Base-by-base conservation (phyloP, 2,888 invertebrate species). In the Epirrhoe alternata region DNA sequence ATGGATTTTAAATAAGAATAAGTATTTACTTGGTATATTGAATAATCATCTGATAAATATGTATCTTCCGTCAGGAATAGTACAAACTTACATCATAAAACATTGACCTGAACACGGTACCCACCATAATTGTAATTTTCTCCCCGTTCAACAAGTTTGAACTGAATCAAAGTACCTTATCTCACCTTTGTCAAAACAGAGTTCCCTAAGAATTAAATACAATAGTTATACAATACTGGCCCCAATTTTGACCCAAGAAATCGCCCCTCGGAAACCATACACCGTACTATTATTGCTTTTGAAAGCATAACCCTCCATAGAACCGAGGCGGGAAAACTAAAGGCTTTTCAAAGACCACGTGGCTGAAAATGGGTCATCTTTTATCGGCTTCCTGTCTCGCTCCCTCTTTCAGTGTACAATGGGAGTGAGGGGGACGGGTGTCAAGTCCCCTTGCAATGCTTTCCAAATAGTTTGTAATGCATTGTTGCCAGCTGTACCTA, bases 281-380 rank as follows among this genome's bases (percentile, higher is more conserved):
- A 67, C 62, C 55, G 12, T 61, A 17, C 59, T 30, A 67, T 63
- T 61, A 52, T 42, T 16, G 14, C 51, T 30, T 54, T 66, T 58
- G 53, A 50, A 58, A 63, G 16, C 55, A 57, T 51, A 66, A 35
- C 59, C 52, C 33, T 42, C 61, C 35, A 59, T 51, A 10, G 30
- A 35, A 62, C 55, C 49, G 57, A 50, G 35, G 56, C 61, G 61
- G 71, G 69, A 65, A 69, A 71, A 70, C 69, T 53, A 30, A 56
- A 69, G 56, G 70, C 72, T 70, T 85, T 87, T 84, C 81, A 81
- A 77, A 64, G 65, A 78, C 85, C 89, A 90, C 89, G 90, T 89
- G 90, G 84, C 83, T 75, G 83, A 83, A 90, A 89, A 88, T 89
- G 80, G 90, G 90, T 89, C 90, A 89, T 72, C 86, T 81, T 84